Evolutionary conservation across 2,888 invertebrate genomes (phyloP).

Genomic region (Ophion slaviceki): DNA sequence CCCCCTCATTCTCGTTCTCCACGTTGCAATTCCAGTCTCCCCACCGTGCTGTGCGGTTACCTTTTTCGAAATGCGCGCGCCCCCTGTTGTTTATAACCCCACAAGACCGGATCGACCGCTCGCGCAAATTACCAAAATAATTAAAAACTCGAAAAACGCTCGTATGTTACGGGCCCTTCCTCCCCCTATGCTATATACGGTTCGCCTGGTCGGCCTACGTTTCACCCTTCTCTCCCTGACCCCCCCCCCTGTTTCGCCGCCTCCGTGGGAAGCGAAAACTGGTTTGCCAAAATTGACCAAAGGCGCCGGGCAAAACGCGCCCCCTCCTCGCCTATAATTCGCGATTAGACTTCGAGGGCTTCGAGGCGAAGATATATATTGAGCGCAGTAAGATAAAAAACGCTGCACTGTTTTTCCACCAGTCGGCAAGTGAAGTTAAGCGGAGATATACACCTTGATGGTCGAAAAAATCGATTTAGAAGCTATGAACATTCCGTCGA

Average conservation of each 20-base stretch:
- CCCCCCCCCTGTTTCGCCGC: background rate
- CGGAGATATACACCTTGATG: no score
- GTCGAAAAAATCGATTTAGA: no score
- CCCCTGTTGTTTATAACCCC: slow-evolving; percentile 56
- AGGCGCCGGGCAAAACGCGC: slow-evolving; percentile 36
- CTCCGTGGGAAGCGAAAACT: slow-evolving; percentile 55
- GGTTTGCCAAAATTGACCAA: slow-evolving; percentile 59
- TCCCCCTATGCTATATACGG: background rate
- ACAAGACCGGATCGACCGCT: slow-evolving; percentile 71
- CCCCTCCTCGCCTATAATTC: slow-evolving; percentile 7
- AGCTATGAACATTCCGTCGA: no score
- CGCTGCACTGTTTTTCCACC: background rate
- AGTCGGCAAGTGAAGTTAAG: no score
- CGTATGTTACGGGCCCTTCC: slow-evolving; percentile 43
- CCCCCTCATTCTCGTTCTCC: background rate
- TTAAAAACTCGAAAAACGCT: slow-evolving; percentile 76
- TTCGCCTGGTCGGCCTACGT: slow-evolving; percentile 1
- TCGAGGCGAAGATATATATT: background rate
- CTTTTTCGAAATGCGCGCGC: slow-evolving; percentile 46
- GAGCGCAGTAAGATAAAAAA: background rate
- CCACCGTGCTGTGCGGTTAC: slow-evolving; percentile 31
- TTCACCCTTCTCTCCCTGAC: background rate
- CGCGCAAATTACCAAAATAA: slow-evolving; percentile 81
- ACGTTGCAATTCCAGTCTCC: slow-evolving; percentile 41
- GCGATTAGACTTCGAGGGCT: slow-evolving; percentile 15